Conservation (phyloP, 2,888 invertebrate species). For the Drosophila falleni region DNA sequence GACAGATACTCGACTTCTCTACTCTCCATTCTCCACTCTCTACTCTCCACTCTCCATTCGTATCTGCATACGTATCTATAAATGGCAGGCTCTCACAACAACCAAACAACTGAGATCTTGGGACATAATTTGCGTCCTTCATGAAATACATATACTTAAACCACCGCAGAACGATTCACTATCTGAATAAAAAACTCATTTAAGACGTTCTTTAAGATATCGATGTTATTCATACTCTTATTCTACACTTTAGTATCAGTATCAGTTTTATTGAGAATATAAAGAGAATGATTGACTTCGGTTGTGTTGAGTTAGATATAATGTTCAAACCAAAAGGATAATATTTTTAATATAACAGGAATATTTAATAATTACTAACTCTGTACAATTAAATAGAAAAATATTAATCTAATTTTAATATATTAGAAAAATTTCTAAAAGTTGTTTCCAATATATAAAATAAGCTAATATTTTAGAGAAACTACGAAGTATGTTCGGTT, state of each 20-base stretch:
- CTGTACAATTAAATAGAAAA: too few relatives aligned
- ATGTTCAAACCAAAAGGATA: not conserved
- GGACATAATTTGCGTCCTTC: constrained; percentile 35
- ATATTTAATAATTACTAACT: too few relatives aligned
- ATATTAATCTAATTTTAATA: too few relatives aligned
- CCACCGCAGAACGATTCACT: constrained; percentile 38
- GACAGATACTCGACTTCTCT: not conserved
- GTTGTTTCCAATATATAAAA: too few relatives aligned
- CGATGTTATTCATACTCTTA: constrained; percentile 37
- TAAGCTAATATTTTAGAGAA: too few relatives aligned
- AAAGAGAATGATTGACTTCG: not conserved
- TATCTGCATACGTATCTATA: constrained; percentile 22
- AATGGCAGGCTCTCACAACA: constrained; percentile 12
- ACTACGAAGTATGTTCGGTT: not conserved
- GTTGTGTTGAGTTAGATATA: not conserved
- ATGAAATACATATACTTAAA: constrained; percentile 34
- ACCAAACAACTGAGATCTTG: constrained; percentile 8
- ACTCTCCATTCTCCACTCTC: not conserved
- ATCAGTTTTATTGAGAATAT: constrained; percentile 13
- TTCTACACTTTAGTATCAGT: constrained; percentile 24
- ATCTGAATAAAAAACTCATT: constrained; percentile 49
- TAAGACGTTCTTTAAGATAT: constrained; percentile 41
- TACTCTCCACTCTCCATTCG: not conserved
- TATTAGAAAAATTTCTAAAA: too few relatives aligned
- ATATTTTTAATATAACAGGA: not conserved